Evolutionary conservation across 2,888 invertebrate species (phyloP).

Genomic region (Hetaerina titia): DNA sequence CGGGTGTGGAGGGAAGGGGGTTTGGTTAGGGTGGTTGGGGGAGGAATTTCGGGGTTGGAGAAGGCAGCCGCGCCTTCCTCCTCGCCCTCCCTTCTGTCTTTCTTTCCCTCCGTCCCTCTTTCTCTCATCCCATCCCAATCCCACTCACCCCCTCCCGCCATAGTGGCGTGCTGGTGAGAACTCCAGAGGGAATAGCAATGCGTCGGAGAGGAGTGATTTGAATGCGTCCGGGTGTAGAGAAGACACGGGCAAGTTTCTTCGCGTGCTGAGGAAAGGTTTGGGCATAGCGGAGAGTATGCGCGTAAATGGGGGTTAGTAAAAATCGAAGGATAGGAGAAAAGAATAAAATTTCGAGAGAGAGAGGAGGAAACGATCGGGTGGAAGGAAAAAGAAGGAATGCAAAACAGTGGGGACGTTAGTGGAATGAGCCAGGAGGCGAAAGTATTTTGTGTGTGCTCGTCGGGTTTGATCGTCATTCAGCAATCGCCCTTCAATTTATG

Average conservation of each 20-base stretch:
- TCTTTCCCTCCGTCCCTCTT: constrained; percentile 23
- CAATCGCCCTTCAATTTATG: background rate
- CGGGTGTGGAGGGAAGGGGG: background rate
- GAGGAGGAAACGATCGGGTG: background rate
- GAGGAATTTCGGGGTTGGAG: no score
- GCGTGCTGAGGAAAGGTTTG: no score
- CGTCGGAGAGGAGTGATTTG: background rate
- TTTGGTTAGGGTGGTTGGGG: background rate
- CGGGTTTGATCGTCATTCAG: background rate
- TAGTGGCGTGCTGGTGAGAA: background rate
- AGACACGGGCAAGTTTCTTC: background rate
- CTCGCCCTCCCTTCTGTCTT: background rate
- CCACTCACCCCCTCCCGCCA: no score
- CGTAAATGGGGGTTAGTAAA: background rate
- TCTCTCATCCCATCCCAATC: background rate
- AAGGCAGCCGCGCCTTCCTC: no score
- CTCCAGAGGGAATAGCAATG: constrained; percentile 3
- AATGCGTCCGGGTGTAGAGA: background rate
- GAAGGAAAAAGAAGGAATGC: background rate
- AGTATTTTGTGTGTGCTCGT: background rate
- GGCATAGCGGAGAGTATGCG: background rate
- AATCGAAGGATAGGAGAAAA: background rate
- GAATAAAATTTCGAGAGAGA: background rate
- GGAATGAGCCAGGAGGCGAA: background rate
- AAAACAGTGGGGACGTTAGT: background rate